A percentile compares a stretch with the other conserved stretches of the same genome.
Conservation (phyloP, 2,113 vertebrate species). For the Pampusana beccarii region DNA sequence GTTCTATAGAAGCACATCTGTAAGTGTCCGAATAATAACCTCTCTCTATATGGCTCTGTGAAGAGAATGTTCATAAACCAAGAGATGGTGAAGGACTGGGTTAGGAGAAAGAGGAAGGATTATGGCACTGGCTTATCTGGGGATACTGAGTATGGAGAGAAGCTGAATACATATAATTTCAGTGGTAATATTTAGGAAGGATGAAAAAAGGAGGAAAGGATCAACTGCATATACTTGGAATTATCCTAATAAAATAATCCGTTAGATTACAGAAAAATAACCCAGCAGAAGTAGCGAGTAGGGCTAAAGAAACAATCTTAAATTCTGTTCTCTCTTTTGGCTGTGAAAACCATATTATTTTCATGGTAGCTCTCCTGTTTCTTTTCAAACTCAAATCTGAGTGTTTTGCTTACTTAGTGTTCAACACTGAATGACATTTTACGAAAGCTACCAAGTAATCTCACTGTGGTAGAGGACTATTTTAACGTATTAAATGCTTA, state of each 20-base stretch:
- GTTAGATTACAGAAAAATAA: not conserved
- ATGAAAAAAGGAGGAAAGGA: not conserved
- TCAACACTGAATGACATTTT: not conserved
- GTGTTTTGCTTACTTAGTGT: not conserved
- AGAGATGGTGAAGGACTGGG: not conserved
- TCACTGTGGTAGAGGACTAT: not conserved
- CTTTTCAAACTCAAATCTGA: not conserved
- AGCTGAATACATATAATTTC: not conserved
- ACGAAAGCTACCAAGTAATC: not conserved
- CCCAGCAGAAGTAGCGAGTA: not conserved
- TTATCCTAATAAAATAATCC: not conserved
- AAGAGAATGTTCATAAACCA: not conserved
- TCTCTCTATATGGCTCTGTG: not conserved
- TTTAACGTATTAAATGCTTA: not conserved
- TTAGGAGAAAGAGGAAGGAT: not conserved
- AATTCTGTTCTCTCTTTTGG: not conserved
- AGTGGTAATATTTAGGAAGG: not conserved
- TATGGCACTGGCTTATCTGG: not conserved
- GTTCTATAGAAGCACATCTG: not conserved
- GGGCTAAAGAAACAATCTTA: not conserved
- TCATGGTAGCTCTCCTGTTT: not conserved
- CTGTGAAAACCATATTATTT: not conserved
- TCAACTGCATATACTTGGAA: not conserved
- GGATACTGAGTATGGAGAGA: not conserved
- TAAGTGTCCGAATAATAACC: not conserved